Conservation (phyloP, 1,140 invertebrate species). For the Ceratina calcarata region DNA sequence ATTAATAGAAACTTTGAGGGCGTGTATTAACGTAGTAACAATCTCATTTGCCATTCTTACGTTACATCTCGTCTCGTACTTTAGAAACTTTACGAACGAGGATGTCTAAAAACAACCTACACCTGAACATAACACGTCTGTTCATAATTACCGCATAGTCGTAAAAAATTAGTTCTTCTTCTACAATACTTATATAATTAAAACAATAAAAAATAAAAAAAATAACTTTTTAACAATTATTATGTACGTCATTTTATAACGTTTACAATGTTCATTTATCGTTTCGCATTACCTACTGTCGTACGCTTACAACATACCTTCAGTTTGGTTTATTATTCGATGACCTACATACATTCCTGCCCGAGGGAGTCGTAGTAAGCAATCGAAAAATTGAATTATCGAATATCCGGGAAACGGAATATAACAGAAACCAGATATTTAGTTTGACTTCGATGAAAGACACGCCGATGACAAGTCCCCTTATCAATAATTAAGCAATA, state of each 20-base stretch:
- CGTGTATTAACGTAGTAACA: neutral
- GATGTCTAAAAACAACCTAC: no score
- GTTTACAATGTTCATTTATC: neutral
- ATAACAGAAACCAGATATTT: constrained; percentile 22
- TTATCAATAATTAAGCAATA: neutral
- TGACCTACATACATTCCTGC: constrained; percentile 17
- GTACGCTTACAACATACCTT: neutral
- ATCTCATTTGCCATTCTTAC: neutral
- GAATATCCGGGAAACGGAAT: constrained; percentile 1
- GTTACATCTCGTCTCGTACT: neutral
- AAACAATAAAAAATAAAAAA: no score
- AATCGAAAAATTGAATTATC: constrained; percentile 8
- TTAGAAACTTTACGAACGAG: neutral
- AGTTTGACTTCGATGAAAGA: neutral
- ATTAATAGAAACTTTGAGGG: neutral
- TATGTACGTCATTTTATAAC: no score
- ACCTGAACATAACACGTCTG: neutral
- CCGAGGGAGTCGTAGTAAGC: neutral
- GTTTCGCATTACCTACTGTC: neutral
- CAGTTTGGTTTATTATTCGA: constrained; percentile 7
- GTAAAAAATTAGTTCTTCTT: no score
- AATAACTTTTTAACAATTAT: no score
- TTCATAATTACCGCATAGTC: no score
- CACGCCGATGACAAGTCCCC: neutral
- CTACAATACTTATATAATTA: no score